Conservation (phyloP, 2,797 vertebrate species). For the Anolis apletophallus region DNA sequence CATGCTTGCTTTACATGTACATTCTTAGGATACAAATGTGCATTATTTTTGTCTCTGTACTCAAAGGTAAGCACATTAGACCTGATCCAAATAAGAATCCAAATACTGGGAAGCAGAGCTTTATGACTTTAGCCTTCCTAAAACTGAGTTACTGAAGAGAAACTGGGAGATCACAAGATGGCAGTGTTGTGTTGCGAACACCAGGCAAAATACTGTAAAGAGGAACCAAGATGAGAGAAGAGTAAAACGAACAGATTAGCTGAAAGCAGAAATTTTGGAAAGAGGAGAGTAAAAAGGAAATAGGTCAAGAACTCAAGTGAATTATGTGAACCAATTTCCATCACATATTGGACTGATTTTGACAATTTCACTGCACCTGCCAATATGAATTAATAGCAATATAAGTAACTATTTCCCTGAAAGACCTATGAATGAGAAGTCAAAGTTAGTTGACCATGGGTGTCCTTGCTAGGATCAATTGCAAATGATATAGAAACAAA, state of each 20-base stretch:
- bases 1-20: too few species aligned
- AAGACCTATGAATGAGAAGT: neutral
- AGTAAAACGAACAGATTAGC: neutral
- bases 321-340: neutral
- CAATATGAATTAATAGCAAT: neutral
- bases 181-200: conserved; percentile 15
- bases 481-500: neutral
- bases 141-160: neutral
- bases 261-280: neutral
- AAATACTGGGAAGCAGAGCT: neutral
- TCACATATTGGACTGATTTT: neutral
- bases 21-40: neutral
- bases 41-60: neutral
- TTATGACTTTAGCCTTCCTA: neutral
- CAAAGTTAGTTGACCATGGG: neutral
- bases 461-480: neutral
- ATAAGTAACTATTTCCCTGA: neutral
- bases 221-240: neutral
- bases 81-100: neutral
- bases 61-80: neutral
- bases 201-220: neutral
- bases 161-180: conserved; percentile 1
- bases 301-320: neutral
- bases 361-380: too few species aligned
- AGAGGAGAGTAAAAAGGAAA: neutral